These are phyloP conservation scores for Numenius phaeopus DNA, from an alignment of 2,797 vertebrate genomes.

Conservation along the genomic window DNA sequence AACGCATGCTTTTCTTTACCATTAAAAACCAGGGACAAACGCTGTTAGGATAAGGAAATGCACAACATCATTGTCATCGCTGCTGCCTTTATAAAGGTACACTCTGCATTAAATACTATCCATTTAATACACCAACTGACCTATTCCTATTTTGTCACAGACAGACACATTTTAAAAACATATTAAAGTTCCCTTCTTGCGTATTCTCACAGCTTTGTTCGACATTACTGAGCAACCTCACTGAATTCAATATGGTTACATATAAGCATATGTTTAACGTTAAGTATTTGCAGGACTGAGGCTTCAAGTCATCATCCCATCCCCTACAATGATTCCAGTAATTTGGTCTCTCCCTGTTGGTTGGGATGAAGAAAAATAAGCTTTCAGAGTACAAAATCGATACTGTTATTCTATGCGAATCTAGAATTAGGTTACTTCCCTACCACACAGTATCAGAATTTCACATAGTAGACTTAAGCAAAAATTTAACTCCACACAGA, in stretches of 20 bases:
- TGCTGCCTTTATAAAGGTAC: background rate
- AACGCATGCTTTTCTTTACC: background rate
- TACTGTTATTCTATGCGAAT: background rate
- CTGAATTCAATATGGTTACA: background rate
- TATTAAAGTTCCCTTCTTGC: background rate
- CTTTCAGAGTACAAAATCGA: background rate
- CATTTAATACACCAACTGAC: background rate
- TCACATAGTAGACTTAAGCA: background rate
- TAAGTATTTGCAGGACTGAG: background rate
- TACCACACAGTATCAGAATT: background rate
- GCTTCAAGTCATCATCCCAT: background rate
- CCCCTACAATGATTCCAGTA: background rate
- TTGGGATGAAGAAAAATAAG: background rate
- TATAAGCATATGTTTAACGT: background rate
- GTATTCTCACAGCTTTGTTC: background rate
- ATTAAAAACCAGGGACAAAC: background rate
- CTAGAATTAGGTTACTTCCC: background rate
- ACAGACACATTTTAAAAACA: background rate
- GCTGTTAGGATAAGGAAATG: background rate
- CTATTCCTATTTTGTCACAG: background rate
- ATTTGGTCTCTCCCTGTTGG: background rate
- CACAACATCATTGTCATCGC: background rate
- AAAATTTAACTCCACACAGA: background rate
- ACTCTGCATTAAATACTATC: background rate
- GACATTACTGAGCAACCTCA: background rate